phyloP scores from a whole-genome alignment of 2,113 vertebrate species.

The Percopsis transmontana region DNA sequence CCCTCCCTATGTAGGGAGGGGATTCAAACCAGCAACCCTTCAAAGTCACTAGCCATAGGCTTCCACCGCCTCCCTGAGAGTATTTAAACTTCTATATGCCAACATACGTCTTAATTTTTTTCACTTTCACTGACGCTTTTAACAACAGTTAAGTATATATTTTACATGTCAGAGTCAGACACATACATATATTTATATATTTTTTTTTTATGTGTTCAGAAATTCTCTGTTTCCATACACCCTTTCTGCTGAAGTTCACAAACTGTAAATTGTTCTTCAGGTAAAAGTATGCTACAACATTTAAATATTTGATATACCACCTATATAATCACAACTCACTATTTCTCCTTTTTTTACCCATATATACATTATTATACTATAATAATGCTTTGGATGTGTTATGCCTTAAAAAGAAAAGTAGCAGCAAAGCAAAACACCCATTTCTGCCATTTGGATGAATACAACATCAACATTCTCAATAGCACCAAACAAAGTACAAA shows the following conservation, averaged over 20 bases:
- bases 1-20: too few relatives aligned
- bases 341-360: neutral
- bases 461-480: slow-evolving; percentile 53
- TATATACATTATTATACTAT: neutral
- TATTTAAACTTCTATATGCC: too few relatives aligned
- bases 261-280: neutral
- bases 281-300: neutral
- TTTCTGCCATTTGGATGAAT: slow-evolving; percentile 36
- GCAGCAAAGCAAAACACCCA: slow-evolving; percentile 45
- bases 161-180: neutral
- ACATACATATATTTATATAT: neutral
- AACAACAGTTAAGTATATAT: slow-evolving; percentile 1
- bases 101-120: neutral
- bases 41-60: too few relatives aligned
- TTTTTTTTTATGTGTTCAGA: neutral
- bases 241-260: slow-evolving; percentile 3
- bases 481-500: slow-evolving; percentile 72
- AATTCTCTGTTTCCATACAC: neutral
- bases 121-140: neutral
- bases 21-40: too few relatives aligned
- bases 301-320: slow-evolving; percentile 7
- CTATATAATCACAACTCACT: slow-evolving; percentile 3
- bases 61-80: too few relatives aligned
- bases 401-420: slow-evolving; percentile 35
- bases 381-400: slow-evolving; percentile 39